Percentiles rank a stretch among this genome's conserved stretches.
Conservation (phyloP, 2,113 vertebrate species). For the Phaetusa simplex region DNA sequence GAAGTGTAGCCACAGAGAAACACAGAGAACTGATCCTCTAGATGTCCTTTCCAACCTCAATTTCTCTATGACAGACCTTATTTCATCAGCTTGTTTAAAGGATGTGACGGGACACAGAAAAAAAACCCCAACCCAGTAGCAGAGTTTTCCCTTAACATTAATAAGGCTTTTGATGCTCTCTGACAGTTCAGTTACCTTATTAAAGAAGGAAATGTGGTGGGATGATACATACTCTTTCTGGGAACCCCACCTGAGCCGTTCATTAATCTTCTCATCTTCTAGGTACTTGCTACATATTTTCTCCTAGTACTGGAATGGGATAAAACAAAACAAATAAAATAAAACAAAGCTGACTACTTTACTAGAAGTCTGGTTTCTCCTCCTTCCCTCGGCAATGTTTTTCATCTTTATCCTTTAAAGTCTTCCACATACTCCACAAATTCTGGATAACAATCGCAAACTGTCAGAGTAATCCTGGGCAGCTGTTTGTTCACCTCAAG, state of each 20-base stretch:
- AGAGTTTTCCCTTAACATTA: neutral
- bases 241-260: neutral
- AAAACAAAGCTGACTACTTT: neutral
- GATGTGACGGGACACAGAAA: neutral
- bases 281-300: neutral
- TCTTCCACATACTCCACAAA: neutral
- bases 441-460: neutral
- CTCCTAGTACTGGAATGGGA: neutral
- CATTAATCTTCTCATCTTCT: neutral
- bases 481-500: neutral
- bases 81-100: neutral
- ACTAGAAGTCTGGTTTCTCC: neutral
- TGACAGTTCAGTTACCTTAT: neutral
- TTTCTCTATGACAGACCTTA: neutral
- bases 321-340: neutral
- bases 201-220: neutral
- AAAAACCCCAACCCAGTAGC: neutral
- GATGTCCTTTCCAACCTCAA: neutral
- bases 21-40: neutral
- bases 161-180: neutral
- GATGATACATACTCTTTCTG: neutral
- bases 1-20: neutral
- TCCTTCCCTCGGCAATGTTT: neutral
- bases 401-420: neutral
- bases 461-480: neutral